phyloP scores from a whole-genome alignment of 2,888 invertebrate genomes.

The Chrysolina americana region DNA sequence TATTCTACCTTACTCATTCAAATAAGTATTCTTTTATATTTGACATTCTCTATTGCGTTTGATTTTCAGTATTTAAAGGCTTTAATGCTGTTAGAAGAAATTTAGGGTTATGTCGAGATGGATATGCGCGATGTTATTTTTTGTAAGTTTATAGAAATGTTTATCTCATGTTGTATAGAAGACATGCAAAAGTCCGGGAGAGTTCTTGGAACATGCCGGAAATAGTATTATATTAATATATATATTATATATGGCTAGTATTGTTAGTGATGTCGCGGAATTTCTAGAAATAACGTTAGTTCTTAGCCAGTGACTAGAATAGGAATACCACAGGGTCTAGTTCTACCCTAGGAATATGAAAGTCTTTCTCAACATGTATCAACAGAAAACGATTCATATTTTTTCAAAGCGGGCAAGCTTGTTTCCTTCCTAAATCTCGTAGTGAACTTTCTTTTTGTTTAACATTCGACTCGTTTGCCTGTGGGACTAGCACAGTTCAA shows the following conservation, averaged over 20 bases:
- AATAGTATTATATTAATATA: constrained; percentile 55
- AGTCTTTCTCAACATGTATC: constrained; percentile 54
- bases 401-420: constrained; percentile 56
- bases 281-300: constrained; percentile 64
- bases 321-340: constrained; percentile 70
- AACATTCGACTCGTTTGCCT: constrained; percentile 19
- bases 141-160: constrained; percentile 67
- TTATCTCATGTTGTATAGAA: constrained; percentile 60
- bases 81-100: constrained; percentile 63
- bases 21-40: constrained; percentile 48
- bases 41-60: constrained; percentile 50
- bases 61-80: constrained; percentile 67
- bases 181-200: constrained; percentile 46
- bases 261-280: constrained; percentile 67
- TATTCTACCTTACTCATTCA: constrained; percentile 48
- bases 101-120: constrained; percentile 59
- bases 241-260: constrained; percentile 63
- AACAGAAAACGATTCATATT: constrained; percentile 49
- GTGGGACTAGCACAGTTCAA: constrained; percentile 14
- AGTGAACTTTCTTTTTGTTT: constrained; percentile 51
- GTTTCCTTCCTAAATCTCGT: constrained; percentile 45
- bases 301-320: constrained; percentile 68
- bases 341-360: constrained; percentile 68
- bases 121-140: constrained; percentile 66
- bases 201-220: constrained; percentile 38